Base-by-base conservation (phyloP, 30 jellyfish, hydroid and myxozoan genomes). In the Aurelia coerulea region DNA sequence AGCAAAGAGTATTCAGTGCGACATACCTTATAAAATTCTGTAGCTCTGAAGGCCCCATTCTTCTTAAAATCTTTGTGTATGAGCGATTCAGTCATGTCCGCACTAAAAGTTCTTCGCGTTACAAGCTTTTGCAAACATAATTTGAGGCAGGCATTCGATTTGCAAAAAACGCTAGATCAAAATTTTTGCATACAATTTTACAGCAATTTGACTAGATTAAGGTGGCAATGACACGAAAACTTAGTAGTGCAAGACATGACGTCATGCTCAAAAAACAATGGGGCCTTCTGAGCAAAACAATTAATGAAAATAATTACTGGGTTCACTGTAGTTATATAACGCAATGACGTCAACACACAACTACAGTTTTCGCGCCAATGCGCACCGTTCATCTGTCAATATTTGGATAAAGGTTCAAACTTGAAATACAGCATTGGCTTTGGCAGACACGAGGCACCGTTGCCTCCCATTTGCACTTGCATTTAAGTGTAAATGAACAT, bases 361-460 rank as follows among this genome's bases (percentile, higher is more conserved):
- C 64, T 37, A 74, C 93, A 74, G 93, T 84, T 84, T 84, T 68
- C 93, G 93, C 88, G 85, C 93, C 93, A 73, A 84, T 74, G 93
- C 93, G 73, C 78, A 60, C 23, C 34, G 56, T 46, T 46, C 56
- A 46, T 46, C 56, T 46, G 56, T 46, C 56, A 46, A 46, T 46
- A 46, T 46, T 46, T 46, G 56, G 56, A 46, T 46, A 46, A 9
- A 46, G 12, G 12, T 46, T 46, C 29, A 9, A 46, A 46, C 56
- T 46, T 46, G 11, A 46, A 46, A 46, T 42, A 42, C 53, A 42
- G 12, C 53, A 4, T 7, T 42, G 10, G 53, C 53, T 42, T 4
- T 42, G 11, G 12, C 53, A 42, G 53, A 42, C 10, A 42, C 12
- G 53, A 42, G 12, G 53, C 53, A 2, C 53, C 53, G 53, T 42